These are phyloP conservation scores for Scolopax bukidnonensis DNA, from an alignment of 2,797 vertebrate species.

Conservation along the genomic window DNA sequence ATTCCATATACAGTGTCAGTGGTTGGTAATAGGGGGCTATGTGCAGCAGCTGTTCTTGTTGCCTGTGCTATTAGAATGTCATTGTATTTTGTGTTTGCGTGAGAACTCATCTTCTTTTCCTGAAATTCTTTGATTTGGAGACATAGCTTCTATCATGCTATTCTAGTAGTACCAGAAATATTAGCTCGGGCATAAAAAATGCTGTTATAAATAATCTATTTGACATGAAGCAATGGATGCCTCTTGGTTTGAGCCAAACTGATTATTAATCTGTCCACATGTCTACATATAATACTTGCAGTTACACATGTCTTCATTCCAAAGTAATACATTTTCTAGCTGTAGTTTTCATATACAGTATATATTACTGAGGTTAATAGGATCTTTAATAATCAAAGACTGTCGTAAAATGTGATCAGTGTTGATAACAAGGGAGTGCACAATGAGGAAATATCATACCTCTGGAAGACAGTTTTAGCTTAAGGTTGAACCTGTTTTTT, in stretches of 20 bases:
- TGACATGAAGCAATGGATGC: neutral
- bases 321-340: neutral
- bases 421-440: neutral
- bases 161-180: neutral
- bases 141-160: neutral
- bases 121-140: neutral
- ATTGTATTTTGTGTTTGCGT: neutral
- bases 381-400: neutral
- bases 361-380: neutral
- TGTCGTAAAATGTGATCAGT: neutral
- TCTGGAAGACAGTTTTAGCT: neutral
- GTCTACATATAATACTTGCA: neutral
- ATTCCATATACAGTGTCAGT: neutral
- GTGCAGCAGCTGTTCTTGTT: neutral
- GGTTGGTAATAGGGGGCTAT: neutral
- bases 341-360: neutral
- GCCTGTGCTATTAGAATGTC: neutral
- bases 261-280: neutral
- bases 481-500: neutral
- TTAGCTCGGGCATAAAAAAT: neutral
- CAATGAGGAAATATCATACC: neutral
- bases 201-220: neutral
- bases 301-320: neutral
- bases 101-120: neutral
- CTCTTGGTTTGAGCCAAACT: neutral